Evolutionary conservation across 2,797 vertebrate species (phyloP).

Genomic region (Enteromius viviparus): DNA sequence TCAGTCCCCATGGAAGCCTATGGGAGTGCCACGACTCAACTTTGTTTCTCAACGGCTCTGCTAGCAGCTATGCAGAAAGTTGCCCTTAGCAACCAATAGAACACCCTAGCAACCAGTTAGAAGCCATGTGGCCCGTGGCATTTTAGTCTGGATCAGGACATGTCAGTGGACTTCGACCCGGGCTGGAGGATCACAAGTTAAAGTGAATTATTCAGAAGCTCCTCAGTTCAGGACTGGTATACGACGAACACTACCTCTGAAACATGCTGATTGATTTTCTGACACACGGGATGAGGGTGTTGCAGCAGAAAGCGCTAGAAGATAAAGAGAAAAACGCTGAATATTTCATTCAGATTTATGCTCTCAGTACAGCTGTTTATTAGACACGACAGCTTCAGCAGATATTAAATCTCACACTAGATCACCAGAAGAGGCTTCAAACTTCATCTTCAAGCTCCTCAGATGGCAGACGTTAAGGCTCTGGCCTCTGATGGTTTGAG

Average conservation of each 20-base stretch:
- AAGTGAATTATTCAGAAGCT: conserved; percentile 74
- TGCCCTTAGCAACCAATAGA: no score
- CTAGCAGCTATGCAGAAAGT: no score
- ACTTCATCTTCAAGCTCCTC: neutral
- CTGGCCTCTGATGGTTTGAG: neutral
- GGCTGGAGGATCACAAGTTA: conserved; percentile 29
- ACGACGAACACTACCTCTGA: conserved; percentile 70
- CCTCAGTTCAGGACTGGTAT: conserved; percentile 61
- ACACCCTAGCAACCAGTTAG: neutral
- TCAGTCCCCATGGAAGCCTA: no score
- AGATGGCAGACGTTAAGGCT: neutral
- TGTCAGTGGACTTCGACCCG: conserved; percentile 32
- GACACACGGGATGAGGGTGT: conserved; percentile 79
- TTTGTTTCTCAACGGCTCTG: no score
- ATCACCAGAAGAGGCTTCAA: neutral
- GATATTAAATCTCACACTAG: neutral
- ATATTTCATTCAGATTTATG: neutral
- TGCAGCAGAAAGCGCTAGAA: conserved; percentile 34
- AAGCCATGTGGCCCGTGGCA: neutral
- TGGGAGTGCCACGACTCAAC: no score
- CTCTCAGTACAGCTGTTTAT: neutral
- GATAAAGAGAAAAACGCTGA: neutral
- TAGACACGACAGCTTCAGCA: neutral
- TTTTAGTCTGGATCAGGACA: neutral
- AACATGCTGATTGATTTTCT: conserved; percentile 90